Evolutionary conservation across 1,140 invertebrate species (phyloP), one percentile per base, ranked within the genome.

Genomic region (Atopsyche davidsoni): DNA sequence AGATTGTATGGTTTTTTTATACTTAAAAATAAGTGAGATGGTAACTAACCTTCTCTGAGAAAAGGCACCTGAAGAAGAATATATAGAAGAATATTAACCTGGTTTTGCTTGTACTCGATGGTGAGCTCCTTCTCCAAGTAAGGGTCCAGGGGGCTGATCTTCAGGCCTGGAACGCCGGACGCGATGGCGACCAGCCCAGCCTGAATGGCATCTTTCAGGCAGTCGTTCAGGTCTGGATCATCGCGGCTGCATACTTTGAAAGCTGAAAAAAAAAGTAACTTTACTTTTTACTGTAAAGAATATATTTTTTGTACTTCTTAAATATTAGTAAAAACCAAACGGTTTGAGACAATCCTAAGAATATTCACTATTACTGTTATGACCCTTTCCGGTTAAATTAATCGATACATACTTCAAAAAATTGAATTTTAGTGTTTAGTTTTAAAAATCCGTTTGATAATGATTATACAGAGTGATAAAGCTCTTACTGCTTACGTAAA

Each of bases 91-190:
- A 14, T 21, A 58, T 52, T 48, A 25, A 79, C 62, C 43, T 75
- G 70, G 44, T 75, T 75, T 34, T 62, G 65, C 14, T 71, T 64
- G 49, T 74, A 79, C 42, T 71, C 62, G 2, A 64, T 56, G n/a
- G 62, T 61, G 7, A 72, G 25, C 2, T 68, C 55, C 1, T 77
- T 72, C 13, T 70, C 63, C 3, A 64, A 47, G 35, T 67, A 75
- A 0, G 79, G 78, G 55, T 79, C 77, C 7, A 79, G 51, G 0
- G 61, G 2, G 1, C 73, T 73, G 0, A 79, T 46, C 1, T 62
- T 66, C 0, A 79, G 31, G 13, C 77, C 72, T 2, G 70, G 66
- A 2, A 78, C 62, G 11, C 77, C 77, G 11, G 52, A 51, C 3
- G 62, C 53, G 48, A 73, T 48, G 0, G 11, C 39, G 1, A 21